Evolutionary conservation across 2,113 vertebrate species (phyloP), one percentile per base, ranked within the genome.

Genomic region (Oenanthe oenanthe): DNA sequence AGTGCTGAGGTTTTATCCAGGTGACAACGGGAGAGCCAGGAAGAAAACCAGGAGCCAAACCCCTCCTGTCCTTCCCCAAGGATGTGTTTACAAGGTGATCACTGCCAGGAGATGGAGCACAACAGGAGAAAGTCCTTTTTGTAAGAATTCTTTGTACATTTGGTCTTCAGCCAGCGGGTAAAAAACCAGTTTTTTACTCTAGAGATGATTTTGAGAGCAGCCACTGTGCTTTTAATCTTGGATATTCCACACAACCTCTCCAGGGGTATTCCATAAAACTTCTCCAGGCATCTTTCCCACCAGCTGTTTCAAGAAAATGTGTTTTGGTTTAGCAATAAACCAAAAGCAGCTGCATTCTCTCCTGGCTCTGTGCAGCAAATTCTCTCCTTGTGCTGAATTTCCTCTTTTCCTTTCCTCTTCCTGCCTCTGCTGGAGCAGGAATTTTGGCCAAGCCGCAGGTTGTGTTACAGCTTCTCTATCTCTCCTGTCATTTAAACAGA

Each of bases 151-250:
- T 9, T 13, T 50, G 32, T 36, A 9, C 22, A 15, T 54, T 42
- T 28, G 45, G 8, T 36, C 61, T 85, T 45, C 4, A 4, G 31
- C 19, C 34, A n/a, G 36, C 0, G 0, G 31, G n/a, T 4, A 32
- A 6, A 57, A 19, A 28, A 38, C 4, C 10, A 29, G 32, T 8
- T 42, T 65, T 17, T 51, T 9, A 4, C 26, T 68, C 28, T 10
- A 15, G 9, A 61, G 26, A 3, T 42, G 40, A 12, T 54, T 81
- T 58, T 63, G 32, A 70, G 45, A 65, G 50, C 51, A 61, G 6
- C 10, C 22, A 2, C 21, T 31, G 42, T 26, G 38, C 16, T 78
- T 80, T 67, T 74, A 34, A 7, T 12, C 16, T 50, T 17, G 12
- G 24, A 0, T 47, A 13, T 13, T 51, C 32, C 42, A 17, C 6